Evolutionary conservation across 2,113 vertebrate genomes (phyloP).

Genomic region (Syngnathus floridae): DNA sequence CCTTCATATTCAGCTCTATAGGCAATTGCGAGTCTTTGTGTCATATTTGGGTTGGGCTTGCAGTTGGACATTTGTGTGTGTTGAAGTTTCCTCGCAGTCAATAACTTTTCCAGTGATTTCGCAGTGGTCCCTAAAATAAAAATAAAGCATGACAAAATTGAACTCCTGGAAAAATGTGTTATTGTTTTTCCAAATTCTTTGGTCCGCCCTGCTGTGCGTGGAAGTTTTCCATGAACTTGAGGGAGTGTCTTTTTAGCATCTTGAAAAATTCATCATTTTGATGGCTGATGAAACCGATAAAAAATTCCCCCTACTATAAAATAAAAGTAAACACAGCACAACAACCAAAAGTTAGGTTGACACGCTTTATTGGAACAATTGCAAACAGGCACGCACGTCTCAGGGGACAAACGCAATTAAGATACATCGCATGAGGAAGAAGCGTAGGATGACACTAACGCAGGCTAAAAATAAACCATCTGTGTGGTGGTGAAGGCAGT

Average conservation of each 20-base stretch:
- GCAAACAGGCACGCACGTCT: slow-evolving; percentile 64
- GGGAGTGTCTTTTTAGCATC: not conserved
- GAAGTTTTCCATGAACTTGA: not conserved
- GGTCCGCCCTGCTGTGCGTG: not conserved
- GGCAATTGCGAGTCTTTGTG: not conserved
- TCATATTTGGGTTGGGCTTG: too few species aligned
- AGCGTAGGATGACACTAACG: slow-evolving; percentile 51
- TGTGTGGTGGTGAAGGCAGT: slow-evolving; percentile 11
- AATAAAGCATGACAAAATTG: not conserved
- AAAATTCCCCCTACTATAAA: not conserved
- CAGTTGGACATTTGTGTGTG: too few species aligned
- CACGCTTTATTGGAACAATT: slow-evolving; percentile 62
- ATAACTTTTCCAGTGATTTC: not conserved
- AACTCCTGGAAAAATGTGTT: not conserved
- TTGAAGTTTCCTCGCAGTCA: too few species aligned
- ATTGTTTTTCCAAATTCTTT: not conserved
- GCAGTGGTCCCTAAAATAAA: not conserved
- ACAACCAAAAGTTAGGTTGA: slow-evolving; percentile 26
- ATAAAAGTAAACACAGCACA: not conserved
- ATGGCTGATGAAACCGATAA: not conserved
- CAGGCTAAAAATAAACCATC: slow-evolving; percentile 28
- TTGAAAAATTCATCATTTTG: not conserved
- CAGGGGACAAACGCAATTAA: slow-evolving; percentile 55
- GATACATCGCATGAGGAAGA: slow-evolving; percentile 51
- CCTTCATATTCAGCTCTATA: not conserved